These are phyloP conservation scores for Adelges cooleyi DNA, from an alignment of 1,140 invertebrate species.

Conservation along the genomic window DNA sequence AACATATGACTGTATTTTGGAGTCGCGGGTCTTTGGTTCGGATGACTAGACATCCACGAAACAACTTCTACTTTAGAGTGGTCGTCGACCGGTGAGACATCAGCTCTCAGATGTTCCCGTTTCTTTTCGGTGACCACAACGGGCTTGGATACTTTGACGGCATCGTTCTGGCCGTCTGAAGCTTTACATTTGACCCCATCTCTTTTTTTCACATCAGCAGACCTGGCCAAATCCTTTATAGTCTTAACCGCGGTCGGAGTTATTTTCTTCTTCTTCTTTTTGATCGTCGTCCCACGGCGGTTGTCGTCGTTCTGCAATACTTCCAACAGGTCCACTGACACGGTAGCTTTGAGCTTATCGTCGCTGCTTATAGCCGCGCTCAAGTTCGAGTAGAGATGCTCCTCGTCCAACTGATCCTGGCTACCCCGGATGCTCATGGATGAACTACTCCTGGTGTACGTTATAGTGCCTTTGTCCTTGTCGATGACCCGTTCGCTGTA, in stretches of 20 bases:
- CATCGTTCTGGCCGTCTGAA: too few relatives aligned
- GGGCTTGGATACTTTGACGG: too few relatives aligned
- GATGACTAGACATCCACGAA: slow-evolving; percentile 20
- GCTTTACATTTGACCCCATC: too few relatives aligned
- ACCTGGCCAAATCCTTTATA: too few relatives aligned
- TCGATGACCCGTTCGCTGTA: not conserved
- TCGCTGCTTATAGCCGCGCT: not conserved
- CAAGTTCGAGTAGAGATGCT: slow-evolving; percentile 10
- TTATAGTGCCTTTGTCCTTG: not conserved
- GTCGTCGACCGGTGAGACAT: not conserved
- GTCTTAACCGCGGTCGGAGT: not conserved
- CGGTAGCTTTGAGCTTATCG: not conserved
- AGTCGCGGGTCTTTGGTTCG: not conserved
- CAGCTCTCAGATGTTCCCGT: not conserved
- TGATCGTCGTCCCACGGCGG: not conserved
- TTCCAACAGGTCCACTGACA: not conserved
- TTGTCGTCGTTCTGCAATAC: not conserved
- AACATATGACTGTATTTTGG: not conserved
- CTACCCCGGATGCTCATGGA: not conserved
- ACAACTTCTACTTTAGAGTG: not conserved
- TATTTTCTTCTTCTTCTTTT: not conserved
- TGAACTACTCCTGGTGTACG: not conserved
- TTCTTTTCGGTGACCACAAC: not conserved
- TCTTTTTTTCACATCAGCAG: too few relatives aligned
- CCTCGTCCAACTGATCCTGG: slow-evolving; percentile 1